Base-by-base conservation (phyloP, 2,888 invertebrate species). In the Epicampocera succincta region DNA sequence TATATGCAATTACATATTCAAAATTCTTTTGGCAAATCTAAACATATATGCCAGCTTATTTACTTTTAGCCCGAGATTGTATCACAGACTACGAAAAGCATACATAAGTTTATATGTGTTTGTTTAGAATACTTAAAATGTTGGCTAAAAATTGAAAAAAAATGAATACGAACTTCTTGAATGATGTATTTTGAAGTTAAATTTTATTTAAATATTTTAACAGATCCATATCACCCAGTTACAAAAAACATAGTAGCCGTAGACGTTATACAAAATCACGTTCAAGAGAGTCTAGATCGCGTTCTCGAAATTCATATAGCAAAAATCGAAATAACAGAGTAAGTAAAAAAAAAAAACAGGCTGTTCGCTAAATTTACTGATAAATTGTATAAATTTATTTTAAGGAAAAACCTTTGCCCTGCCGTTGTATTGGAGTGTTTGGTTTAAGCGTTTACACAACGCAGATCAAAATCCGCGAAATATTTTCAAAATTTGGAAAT, bases 381-480 rank as follows among this genome's bases (percentile, higher is more conserved):
- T 58, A 15, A 29, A 40, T 13, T 80, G 4, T n/a, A 12, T 54
- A 42, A 44, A 21, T 11, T 17, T 6, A 29, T 66, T 56, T 61
- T 33, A 40, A 90, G 90, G 89, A 90, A 72, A 87, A 87, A 89
- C 98, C 98, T 0, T 94, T 95, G 83, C 96, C 97, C 2, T 96
- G 95, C 58, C 93, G 96, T 69, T 99, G 98, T 89, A 93, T 99
- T 61, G 99, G 99, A 17, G 95, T 99, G 12, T 99, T 99, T 91
- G 99, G 99, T 3, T 92, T 99, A 74, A 98, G 96, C 88, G 94
- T 98, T 71, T 95, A 96, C 91, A 99, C 99, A 0, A 96, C 97
- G 1, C 98, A 99, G 90, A 94, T 96, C 86, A 97, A 98, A 90
- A 93, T 99, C 50, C 95, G 96, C 88, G 96, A 98, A 87, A 96